Base-by-base conservation (phyloP, 2,888 invertebrate genomes). In the Morpho helenor region DNA sequence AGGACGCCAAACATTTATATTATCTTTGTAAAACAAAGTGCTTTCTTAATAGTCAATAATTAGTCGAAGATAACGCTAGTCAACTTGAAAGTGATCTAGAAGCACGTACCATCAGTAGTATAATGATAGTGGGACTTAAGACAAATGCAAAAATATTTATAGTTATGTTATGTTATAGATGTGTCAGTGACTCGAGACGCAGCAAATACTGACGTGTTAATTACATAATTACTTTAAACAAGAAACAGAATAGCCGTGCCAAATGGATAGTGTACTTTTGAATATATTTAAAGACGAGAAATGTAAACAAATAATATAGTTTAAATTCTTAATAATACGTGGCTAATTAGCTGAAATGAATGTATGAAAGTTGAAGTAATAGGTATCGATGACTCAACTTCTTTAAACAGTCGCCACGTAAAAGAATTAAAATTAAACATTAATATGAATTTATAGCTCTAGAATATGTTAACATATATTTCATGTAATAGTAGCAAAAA, bases 221-320 rank as follows among this genome's bases (percentile, higher is more conserved):
- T 58, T 49, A 53, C 53, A 58, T 58, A 45, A 53, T 53, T 58
- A 49, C 48, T 58, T 46, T 53, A 40, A 46, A 41, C 46, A 53
- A 16, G 22, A 16, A 16, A 46, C 46, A 46, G 16, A 45, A 46
- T 46, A 6, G 39, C 22, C 16, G 39, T 53, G 52, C 52, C 52
- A 53, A 53, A 39, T 41, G 41, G 46, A 53, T 53, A 46, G 39
- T 53, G 39, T 45, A 39, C 45, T 3, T 52, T 41, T 16, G 22
- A 41, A 46, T 22, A 53, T 16, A 8, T 8, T 52, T n/a, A 45
- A 52, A 43, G n/a, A 8, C 31, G 31, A 39, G 31, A 7, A 48
- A 48, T 31, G 8, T n/a, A 39, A 31, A 49, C 40, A 40, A 40
- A 49, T 22, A 7, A 16, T 16, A 16, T 16, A 16, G 41, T 9